These are phyloP conservation scores for Redunca redunca DNA, from an alignment of 2,113 vertebrate genomes.

Conservation along the genomic window DNA sequence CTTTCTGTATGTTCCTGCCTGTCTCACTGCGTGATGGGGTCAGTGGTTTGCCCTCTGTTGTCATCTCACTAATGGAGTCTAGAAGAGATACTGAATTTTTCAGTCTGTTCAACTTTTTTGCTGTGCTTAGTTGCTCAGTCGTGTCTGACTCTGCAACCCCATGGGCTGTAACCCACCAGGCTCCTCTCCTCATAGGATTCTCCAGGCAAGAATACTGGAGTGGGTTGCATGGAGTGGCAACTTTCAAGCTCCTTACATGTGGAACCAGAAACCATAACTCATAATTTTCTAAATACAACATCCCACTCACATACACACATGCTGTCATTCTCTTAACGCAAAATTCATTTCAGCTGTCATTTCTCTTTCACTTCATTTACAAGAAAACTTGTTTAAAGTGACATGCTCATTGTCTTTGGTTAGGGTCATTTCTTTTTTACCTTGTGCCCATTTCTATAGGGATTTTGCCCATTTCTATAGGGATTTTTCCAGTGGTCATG, in stretches of 20 bases:
- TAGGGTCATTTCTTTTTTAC: neutral
- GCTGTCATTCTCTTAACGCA: neutral
- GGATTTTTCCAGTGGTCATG: neutral
- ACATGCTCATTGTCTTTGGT: neutral
- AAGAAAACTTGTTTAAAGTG: neutral
- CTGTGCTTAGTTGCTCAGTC: neutral
- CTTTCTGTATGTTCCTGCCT: neutral
- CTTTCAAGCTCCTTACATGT: neutral
- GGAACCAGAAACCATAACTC: neutral
- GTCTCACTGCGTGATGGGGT: neutral
- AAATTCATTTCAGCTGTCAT: neutral
- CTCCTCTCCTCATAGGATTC: neutral
- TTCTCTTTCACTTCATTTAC: neutral
- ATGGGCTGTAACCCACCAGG: neutral
- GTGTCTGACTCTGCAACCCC: neutral
- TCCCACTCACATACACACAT: neutral
- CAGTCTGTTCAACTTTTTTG: neutral
- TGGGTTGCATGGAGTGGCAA: neutral
- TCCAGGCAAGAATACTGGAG: neutral
- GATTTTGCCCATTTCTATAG: neutral
- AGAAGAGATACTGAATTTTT: neutral
- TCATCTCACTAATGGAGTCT: neutral
- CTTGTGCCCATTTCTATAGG: neutral
- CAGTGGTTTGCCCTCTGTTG: neutral
- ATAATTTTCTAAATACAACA: neutral